Evolutionary conservation across 1,140 invertebrate species (phyloP).

Genomic region (Charaxes varanes): DNA sequence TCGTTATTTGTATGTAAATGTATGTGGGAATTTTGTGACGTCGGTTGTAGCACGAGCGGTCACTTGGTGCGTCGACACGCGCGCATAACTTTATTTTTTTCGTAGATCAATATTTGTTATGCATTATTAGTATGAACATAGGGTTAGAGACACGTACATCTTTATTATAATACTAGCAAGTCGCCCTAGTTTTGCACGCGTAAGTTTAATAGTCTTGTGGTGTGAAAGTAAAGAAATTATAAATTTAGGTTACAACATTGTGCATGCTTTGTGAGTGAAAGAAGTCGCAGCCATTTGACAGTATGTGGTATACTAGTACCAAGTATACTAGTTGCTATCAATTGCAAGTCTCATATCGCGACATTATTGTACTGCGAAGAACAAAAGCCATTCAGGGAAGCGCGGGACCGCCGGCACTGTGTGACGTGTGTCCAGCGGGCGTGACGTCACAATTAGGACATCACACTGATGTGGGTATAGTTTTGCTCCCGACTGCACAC

Average conservation of each 20-base stretch:
- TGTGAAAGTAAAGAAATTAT: too few species aligned
- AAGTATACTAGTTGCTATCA: too few species aligned
- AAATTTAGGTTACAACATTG: too few species aligned
- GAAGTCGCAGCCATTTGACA: not conserved
- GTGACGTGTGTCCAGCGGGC: slow-evolving; percentile 53
- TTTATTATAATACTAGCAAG: too few species aligned
- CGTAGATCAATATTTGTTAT: too few species aligned
- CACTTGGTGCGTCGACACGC: slow-evolving; percentile 30
- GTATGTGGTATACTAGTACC: not conserved
- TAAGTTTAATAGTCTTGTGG: too few species aligned
- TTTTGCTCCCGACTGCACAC: slow-evolving; percentile 37
- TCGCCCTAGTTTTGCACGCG: too few species aligned
- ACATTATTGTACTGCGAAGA: slow-evolving; percentile 51
- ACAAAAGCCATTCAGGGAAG: slow-evolving; percentile 65
- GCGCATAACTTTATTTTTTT: slow-evolving; percentile 27
- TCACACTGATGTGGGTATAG: slow-evolving; percentile 48
- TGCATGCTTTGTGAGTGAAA: not conserved
- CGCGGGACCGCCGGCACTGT: slow-evolving; percentile 41
- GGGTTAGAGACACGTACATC: too few species aligned
- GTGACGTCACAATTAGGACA: slow-evolving; percentile 54
- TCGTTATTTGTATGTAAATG: slow-evolving; percentile 56
- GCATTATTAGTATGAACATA: too few species aligned
- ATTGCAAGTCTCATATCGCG: slow-evolving; percentile 8
- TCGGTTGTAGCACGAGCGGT: slow-evolving; percentile 31
- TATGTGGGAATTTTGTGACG: slow-evolving; percentile 39